Conservation (phyloP, 2,797 vertebrate species). For the Phyllotis vaccarum region DNA sequence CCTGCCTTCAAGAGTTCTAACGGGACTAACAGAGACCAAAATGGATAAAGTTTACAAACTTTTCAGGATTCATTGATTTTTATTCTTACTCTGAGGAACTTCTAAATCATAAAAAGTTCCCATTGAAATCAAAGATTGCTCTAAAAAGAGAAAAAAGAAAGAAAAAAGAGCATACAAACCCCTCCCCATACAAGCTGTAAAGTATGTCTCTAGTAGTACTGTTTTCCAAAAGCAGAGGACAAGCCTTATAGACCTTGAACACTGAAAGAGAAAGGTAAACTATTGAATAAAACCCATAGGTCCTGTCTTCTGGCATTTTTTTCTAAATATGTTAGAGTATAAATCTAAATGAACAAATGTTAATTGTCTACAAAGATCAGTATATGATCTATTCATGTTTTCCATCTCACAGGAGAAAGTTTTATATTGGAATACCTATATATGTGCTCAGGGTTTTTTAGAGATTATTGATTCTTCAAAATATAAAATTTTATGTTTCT, state of each 20-base stretch:
- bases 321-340: slow-evolving; percentile 15
- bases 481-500: not conserved
- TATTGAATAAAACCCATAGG: slow-evolving; percentile 16
- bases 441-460: not conserved
- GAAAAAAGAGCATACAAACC: no score
- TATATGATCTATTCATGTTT: slow-evolving; percentile 28
- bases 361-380: slow-evolving; percentile 5
- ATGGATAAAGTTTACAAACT: not conserved
- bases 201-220: not conserved
- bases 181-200: not conserved
- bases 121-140: slow-evolving; percentile 18
- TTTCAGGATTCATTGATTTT: not conserved
- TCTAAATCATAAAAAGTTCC: slow-evolving; percentile 11
- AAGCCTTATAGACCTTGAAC: not conserved
- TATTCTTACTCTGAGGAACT: not conserved
- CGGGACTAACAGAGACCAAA: not conserved
- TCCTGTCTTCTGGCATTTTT: not conserved
- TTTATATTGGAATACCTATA: slow-evolving; percentile 42
- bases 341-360: slow-evolving; percentile 49
- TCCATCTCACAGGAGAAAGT: slow-evolving; percentile 7
- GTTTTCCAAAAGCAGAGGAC: not conserved
- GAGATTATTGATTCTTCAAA: slow-evolving; percentile 54
- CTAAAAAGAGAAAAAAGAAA: not conserved
- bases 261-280: not conserved
- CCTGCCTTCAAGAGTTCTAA: not conserved